Conservation (phyloP, 2,888 invertebrate species). For the Clepsis dumicolana region DNA sequence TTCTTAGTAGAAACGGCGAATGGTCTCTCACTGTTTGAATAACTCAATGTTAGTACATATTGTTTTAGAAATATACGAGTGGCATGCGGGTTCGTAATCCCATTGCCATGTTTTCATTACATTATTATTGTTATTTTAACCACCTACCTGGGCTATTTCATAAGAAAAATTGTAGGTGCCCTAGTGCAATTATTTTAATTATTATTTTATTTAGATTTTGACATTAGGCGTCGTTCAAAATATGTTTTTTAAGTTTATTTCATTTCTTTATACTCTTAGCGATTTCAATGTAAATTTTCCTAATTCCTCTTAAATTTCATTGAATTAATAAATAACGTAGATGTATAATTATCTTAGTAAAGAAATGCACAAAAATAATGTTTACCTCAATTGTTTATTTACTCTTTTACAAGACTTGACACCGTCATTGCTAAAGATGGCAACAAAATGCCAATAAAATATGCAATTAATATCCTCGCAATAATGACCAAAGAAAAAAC, state of each 20-base stretch:
- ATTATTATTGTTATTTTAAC: slow-evolving; percentile 3
- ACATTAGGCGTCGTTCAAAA: no score
- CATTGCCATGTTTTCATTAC: neutral
- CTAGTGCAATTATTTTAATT: no score
- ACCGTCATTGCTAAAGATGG: neutral
- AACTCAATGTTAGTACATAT: neutral
- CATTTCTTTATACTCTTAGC: no score
- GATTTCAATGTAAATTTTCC: no score
- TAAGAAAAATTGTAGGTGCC: no score
- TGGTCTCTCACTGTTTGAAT: neutral
- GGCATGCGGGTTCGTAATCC: slow-evolving; percentile 6
- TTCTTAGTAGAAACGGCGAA: no score
- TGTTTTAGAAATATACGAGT: slow-evolving; percentile 6
- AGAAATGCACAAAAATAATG: neutral
- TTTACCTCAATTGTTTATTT: slow-evolving; percentile 1
- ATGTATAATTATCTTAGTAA: neutral
- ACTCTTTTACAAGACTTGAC: neutral
- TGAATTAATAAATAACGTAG: neutral
- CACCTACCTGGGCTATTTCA: no score
- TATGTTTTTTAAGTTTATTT: no score
- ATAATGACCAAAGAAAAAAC: slow-evolving; percentile 12
- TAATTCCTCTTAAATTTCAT: no score
- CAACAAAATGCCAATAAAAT: neutral
- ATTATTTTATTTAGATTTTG: no score
- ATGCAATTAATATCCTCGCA: neutral